These are phyloP conservation scores for Homarus gammarus DNA, from an alignment of 2,888 invertebrate species.

Conservation along the genomic window DNA sequence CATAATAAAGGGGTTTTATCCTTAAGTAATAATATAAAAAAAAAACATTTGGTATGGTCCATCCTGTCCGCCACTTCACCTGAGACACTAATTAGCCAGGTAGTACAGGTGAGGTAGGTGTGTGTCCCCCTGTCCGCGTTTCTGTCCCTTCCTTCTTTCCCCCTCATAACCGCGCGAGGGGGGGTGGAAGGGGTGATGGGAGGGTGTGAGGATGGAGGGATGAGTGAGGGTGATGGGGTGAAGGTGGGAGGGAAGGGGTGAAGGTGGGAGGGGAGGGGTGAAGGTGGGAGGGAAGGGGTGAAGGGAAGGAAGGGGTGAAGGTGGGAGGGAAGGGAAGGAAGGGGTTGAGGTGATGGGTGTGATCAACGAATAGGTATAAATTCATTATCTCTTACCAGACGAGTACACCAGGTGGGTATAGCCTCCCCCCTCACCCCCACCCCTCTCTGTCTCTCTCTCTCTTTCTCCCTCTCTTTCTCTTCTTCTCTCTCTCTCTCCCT, in stretches of 20 bases:
- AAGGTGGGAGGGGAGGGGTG: background rate
- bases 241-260: background rate
- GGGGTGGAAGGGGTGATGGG: background rate
- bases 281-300: background rate
- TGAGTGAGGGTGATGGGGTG: too few species aligned
- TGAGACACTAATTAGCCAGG: too few species aligned
- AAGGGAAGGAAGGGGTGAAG: background rate
- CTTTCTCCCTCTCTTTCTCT: conserved; percentile 38
- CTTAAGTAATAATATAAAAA: too few species aligned
- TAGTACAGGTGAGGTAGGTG: too few species aligned
- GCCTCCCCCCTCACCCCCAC: background rate
- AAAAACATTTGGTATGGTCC: too few species aligned
- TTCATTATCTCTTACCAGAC: too few species aligned
- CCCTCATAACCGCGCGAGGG: background rate
- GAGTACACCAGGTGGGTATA: too few species aligned
- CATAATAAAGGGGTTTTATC: too few species aligned
- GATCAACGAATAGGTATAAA: background rate
- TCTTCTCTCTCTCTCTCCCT: conserved; percentile 29
- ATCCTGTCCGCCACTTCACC: too few species aligned
- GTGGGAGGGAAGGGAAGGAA: background rate
- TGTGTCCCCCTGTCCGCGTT: too few species aligned
- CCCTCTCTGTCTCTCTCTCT: conserved; percentile 25
- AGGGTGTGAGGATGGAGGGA: too few species aligned
- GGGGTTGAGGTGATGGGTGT: background rate
- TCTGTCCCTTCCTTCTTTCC: too few species aligned